A percentile compares a stretch with the other conserved stretches of the same genome.
These are phyloP conservation scores for Cottus gobio DNA, from an alignment of 2,113 vertebrate genomes.

Conservation along the genomic window DNA sequence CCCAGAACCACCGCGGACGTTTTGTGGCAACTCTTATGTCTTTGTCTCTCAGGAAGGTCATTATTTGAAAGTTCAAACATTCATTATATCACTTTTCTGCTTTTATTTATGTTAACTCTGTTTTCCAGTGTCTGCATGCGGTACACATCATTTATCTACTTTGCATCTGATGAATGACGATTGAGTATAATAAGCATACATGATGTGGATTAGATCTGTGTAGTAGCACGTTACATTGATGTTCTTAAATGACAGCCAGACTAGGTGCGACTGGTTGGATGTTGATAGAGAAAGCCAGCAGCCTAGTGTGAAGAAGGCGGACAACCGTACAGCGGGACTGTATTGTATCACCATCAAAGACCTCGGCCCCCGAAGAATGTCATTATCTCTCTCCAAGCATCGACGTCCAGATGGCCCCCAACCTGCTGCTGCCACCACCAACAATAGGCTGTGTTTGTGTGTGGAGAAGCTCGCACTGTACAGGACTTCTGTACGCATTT, in stretches of 20 bases:
- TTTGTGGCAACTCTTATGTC: not conserved
- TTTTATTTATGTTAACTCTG: not conserved
- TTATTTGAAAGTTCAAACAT: not conserved
- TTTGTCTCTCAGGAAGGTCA: not conserved
- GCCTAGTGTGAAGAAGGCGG: conserved; percentile 7
- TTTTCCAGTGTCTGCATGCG: not conserved
- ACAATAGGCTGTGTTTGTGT: conserved; percentile 13
- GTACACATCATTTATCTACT: not conserved
- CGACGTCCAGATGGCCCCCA: conserved; percentile 50
- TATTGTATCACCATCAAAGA: conserved; percentile 60
- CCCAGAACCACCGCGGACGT: not conserved
- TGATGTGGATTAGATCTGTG: conserved; percentile 20
- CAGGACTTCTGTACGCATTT: conserved; percentile 5
- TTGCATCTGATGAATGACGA: conserved; percentile 6
- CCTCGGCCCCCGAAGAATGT: conserved; percentile 41
- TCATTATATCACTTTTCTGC: not conserved
- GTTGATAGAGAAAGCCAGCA: conserved; percentile 18
- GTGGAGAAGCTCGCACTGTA: not conserved
- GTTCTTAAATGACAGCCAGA: conserved; percentile 1
- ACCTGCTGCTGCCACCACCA: conserved; percentile 36
- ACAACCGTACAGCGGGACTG: conserved; percentile 47
- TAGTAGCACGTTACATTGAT: not conserved
- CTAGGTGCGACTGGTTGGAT: conserved; percentile 10
- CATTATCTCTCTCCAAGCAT: conserved; percentile 53
- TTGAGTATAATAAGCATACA: not conserved